These are phyloP conservation scores for Gibbula magus DNA, from an alignment of 2,888 invertebrate genomes.

Conservation along the genomic window DNA sequence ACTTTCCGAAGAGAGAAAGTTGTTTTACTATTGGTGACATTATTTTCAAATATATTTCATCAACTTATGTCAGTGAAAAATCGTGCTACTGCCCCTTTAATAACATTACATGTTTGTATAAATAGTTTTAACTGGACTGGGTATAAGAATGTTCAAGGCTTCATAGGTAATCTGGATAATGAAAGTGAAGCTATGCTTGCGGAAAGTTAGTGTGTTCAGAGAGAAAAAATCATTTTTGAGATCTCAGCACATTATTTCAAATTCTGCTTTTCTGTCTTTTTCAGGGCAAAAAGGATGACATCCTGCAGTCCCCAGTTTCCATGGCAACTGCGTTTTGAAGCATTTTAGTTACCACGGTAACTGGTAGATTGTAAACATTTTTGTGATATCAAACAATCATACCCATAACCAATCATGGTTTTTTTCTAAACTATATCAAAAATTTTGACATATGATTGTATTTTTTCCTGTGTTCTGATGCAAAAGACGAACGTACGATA, in stretches of 20 bases:
- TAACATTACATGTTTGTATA: no score
- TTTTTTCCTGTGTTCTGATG: slow-evolving; percentile 20
- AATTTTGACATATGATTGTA: slow-evolving; percentile 9
- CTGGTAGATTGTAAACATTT: not conserved
- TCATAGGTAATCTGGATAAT: no score
- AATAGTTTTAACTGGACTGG: no score
- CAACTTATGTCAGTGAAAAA: no score
- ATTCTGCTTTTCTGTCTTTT: slow-evolving; percentile 14
- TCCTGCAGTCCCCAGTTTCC: slow-evolving; percentile 44
- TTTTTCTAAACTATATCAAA: slow-evolving; percentile 6
- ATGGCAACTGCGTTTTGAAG: slow-evolving; percentile 47
- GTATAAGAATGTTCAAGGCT: no score
- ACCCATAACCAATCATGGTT: slow-evolving; percentile 19
- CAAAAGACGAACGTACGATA: not conserved
- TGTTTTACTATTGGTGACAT: no score
- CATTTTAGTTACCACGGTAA: not conserved
- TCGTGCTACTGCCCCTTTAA: no score
- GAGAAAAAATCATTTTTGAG: no score
- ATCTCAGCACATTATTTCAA: not conserved
- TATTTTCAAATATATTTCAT: no score
- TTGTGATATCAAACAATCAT: slow-evolving; percentile 17
- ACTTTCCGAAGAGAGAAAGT: no score
- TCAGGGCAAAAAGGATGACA: slow-evolving; percentile 41
- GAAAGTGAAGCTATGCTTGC: no score
- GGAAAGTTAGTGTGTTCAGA: no score